Percentiles rank a stretch among this genome's conserved stretches.
phyloP scores from a whole-genome alignment of 1,140 invertebrate genomes.

The Drosophila teissieri region DNA sequence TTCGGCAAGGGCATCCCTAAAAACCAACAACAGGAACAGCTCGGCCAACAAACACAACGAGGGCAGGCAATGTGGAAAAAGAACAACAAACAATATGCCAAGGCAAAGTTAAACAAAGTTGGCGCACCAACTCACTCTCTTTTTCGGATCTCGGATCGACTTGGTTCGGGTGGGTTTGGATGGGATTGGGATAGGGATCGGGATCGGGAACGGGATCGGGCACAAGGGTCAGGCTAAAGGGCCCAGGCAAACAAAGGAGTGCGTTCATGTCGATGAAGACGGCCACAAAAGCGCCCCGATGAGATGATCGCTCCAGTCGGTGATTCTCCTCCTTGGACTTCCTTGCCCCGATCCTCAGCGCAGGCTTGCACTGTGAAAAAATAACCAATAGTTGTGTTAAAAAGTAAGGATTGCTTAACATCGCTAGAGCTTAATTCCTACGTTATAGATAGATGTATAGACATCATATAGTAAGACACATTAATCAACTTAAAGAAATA shows the following conservation, averaged over 20 bases:
- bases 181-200: constrained; percentile 14
- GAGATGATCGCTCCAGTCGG: constrained; percentile 71
- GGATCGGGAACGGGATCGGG: constrained; percentile 26
- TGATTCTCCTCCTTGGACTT: constrained; percentile 28
- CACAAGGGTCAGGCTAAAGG: constrained; percentile 26
- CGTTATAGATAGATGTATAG: too few species aligned
- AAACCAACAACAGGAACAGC: constrained; percentile 60
- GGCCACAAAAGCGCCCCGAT: constrained; percentile 77
- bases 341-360: background rate
- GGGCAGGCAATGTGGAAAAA: constrained; percentile 29
- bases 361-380: background rate
- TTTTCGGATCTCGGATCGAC: constrained; percentile 2
- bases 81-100: constrained; percentile 61
- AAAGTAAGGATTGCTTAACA: too few species aligned
- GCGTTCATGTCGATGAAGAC: constrained; percentile 59
- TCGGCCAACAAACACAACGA: constrained; percentile 21
- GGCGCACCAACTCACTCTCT: constrained; percentile 58
- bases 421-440: background rate
- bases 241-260: constrained; percentile 42
- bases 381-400: too few species aligned
- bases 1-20: constrained; percentile 58
- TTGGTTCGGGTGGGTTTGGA: background rate
- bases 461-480: too few species aligned
- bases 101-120: constrained; percentile 76
- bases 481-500: too few species aligned